Base-by-base conservation (phyloP, 2,797 vertebrate genomes). In the Numenius phaeopus region DNA sequence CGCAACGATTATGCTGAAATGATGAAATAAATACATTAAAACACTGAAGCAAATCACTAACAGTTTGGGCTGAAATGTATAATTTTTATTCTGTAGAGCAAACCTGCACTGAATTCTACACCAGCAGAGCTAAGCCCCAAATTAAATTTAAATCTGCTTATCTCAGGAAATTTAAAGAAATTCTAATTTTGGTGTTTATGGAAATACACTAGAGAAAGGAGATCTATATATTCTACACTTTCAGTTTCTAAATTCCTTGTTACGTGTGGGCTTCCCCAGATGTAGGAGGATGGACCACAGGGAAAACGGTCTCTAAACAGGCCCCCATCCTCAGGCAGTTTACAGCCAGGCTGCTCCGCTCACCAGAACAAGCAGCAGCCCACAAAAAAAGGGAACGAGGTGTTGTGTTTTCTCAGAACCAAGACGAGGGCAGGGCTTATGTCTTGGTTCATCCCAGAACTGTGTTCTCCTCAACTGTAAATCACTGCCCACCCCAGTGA, bases 391-490 rank as follows among this genome's bases (percentile, higher is more conserved):
- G 10, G 20, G 29, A 54, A 17, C 10, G 54, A 40, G 26, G 42
- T 16, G 10, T 19, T 9, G 15, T 50, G 42, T 34, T 76, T 92
- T 57, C 90, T 73, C 39, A 54, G 59, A 89, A 62, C 39, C 29
- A 42, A 46, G 29, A 37, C 2, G 8, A 85, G 44, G 18, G 9
- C 39, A 77, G 29, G 18, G 22, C 14, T 87, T 39, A 8, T 3
- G 18, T 19, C 62, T 50, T 37, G 3, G 14, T 26, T 86, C 55
- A 14, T 1, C 55, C 50, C 27, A 66, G 42, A 91, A 24, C 67
- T 27, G 6, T 0, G 0, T 73, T 73, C 46, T 69, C n/a, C 46
- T 84, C 64, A 50, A 4, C n/a, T 34, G 7, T 29, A 73, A 37
- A 76, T 47, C 44, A 9, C 37, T 83, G 39, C 5, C 2, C 21